A percentile compares a stretch with the other conserved stretches of the same genome.
Conservation (phyloP, 2,797 vertebrate species). For the Rhyacichthys aspro region DNA sequence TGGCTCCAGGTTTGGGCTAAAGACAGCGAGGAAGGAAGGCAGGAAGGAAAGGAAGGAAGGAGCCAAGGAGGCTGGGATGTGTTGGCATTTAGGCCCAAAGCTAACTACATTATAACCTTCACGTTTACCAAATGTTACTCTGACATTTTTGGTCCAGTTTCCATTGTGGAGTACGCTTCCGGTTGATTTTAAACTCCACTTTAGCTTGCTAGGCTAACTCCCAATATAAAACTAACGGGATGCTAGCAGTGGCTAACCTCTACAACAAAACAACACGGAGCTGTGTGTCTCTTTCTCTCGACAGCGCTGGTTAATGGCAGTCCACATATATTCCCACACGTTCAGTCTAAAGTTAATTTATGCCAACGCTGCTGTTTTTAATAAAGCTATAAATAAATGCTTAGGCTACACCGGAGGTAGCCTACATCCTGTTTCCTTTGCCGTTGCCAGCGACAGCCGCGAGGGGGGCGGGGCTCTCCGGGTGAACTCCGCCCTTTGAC, state of each 20-base stretch:
- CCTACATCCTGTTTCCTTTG: not conserved
- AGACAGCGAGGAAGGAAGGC: not conserved
- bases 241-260: slow-evolving; percentile 6
- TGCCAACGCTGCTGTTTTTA: not conserved
- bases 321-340: not conserved
- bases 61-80: not conserved
- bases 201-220: slow-evolving; percentile 6
- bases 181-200: not conserved
- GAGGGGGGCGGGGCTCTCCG: not conserved
- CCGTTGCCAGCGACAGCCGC: not conserved
- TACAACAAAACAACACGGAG: not conserved
- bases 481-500: not conserved
- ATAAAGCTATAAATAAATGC: not conserved
- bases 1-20: not conserved
- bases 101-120: slow-evolving; percentile 6
- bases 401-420: not conserved
- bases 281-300: not conserved
- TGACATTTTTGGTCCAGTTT: not conserved
- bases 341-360: not conserved
- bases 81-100: not conserved
- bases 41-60: not conserved
- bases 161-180: not conserved
- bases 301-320: not conserved
- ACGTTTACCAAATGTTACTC: not conserved
- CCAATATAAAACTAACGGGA: slow-evolving; percentile 4